Evolutionary conservation across 37 sponge, comb jelly and placozoan species (phyloP), one percentile per base, ranked within the genome.

Genomic region (Geodia barretti): DNA sequence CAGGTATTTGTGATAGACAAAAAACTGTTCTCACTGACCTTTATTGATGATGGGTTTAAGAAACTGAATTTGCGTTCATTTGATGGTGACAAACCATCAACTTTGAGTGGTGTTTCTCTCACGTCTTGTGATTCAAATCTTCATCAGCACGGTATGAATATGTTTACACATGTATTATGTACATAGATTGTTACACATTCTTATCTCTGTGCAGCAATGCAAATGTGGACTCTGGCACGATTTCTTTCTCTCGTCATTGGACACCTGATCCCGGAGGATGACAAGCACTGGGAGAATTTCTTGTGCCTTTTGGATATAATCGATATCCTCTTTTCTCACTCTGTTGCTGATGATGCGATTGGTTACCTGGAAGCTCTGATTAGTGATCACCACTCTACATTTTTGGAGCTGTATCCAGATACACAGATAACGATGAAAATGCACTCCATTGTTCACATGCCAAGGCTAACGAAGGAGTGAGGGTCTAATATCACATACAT

Each of bases 371-470:
- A 64, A 43, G 75, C 35, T 14, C 41, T 76, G 31, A 66, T 83
- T 67, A 68, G 35, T 3, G 25, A 66, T 21, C 76, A 83, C 35
- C 76, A 66, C 60, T 29, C 32, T 8, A 26, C 41, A 3, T 83
- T 83, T 47, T 47, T 47, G 54, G 54, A 42, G 42, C 59, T 79
- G 4, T 79, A 79, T 67, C 80, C 80, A 23, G 7, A 65, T 30
- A 3, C 7, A 33, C 17, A 41, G 4, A 77, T 77, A 28, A 77
- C 78, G 5, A 34, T 62, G 23, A 77, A 77, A 60, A 63, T 77
- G 65, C 80, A 79, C 54, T 79, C 60, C 29, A 79, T 79, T 54
- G 69, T 79, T 17, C 80, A 79, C 47, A 79, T 79, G 80, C 77
- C 77, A 23, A 60, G 77, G 64, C 63, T 76, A 11, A 76, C 61